phyloP scores from a whole-genome alignment of 2,888 invertebrate species.

The Podotricha telesiphe region DNA sequence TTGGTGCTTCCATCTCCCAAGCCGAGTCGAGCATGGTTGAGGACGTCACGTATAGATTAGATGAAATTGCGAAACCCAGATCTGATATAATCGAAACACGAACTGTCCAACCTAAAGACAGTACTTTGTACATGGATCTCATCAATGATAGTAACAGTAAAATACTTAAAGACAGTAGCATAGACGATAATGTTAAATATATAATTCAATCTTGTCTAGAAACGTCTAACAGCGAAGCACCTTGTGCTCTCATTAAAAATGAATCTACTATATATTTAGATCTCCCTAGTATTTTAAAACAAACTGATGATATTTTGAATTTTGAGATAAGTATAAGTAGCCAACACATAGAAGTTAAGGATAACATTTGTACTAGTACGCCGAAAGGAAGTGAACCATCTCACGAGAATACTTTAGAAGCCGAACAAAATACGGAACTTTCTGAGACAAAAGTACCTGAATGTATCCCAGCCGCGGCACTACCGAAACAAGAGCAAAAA shows the following conservation, averaged over 20 bases:
- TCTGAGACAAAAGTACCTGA: constrained; percentile 59
- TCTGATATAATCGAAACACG: constrained; percentile 38
- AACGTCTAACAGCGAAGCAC: constrained; percentile 41
- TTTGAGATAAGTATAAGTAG: constrained; percentile 60
- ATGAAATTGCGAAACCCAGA: constrained; percentile 34
- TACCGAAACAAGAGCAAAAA: constrained; percentile 65
- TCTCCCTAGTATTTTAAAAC: constrained; percentile 66
- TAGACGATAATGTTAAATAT: constrained; percentile 52
- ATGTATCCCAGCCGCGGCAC: constrained; percentile 53
- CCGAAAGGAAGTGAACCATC: constrained; percentile 67
- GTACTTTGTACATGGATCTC: constrained; percentile 73
- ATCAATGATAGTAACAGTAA: constrained; percentile 62
- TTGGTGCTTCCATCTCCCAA: constrained; percentile 37
- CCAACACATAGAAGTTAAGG: constrained; percentile 48
- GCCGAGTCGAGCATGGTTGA: constrained; percentile 16
- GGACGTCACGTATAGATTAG: constrained; percentile 33
- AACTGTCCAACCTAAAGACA: constrained; percentile 47
- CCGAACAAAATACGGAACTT: constrained; percentile 51
- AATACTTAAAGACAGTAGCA: constrained; percentile 53
- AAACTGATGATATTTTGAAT: constrained; percentile 63
- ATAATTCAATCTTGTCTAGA: constrained; percentile 55
- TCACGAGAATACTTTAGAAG: constrained; percentile 56
- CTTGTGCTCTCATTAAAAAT: constrained; percentile 54
- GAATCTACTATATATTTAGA: constrained; percentile 77
- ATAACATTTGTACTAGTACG: constrained; percentile 63